phyloP scores from a whole-genome alignment of 2,113 vertebrate genomes.

The Probosciger aterrimus region DNA sequence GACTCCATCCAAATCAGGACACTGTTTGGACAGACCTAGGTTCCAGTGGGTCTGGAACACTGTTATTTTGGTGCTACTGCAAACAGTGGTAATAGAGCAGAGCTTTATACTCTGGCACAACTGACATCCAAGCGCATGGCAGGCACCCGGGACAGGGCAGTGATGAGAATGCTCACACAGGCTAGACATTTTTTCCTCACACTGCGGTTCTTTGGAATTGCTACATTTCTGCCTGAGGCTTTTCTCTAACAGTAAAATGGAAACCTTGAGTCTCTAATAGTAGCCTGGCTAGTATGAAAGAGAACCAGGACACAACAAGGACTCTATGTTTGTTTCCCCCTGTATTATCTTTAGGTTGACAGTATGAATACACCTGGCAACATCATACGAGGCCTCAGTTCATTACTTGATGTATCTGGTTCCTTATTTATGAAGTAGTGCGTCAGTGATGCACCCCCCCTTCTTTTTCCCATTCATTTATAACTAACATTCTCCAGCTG shows the following conservation, averaged over 20 bases:
- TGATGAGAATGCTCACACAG: background rate
- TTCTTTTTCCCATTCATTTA: background rate
- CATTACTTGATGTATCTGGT: background rate
- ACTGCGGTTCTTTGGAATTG: background rate
- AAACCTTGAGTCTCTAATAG: background rate
- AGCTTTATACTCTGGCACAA: background rate
- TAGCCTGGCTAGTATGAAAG: background rate
- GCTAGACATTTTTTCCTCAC: background rate
- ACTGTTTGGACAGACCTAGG: background rate
- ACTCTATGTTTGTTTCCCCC: background rate
- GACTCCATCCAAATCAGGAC: background rate
- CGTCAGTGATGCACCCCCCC: background rate
- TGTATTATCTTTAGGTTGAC: background rate
- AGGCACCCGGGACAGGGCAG: background rate
- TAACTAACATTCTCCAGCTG: background rate
- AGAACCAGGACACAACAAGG: background rate
- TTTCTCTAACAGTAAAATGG: background rate
- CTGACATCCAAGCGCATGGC: background rate
- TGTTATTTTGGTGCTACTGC: background rate
- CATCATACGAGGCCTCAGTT: background rate
- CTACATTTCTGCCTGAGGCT: background rate
- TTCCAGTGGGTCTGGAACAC: background rate
- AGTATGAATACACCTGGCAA: background rate
- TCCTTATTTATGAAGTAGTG: background rate
- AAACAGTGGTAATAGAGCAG: background rate